Evolutionary conservation across 2,113 vertebrate species (phyloP).

Genomic region (Accipiter cooperii): DNA sequence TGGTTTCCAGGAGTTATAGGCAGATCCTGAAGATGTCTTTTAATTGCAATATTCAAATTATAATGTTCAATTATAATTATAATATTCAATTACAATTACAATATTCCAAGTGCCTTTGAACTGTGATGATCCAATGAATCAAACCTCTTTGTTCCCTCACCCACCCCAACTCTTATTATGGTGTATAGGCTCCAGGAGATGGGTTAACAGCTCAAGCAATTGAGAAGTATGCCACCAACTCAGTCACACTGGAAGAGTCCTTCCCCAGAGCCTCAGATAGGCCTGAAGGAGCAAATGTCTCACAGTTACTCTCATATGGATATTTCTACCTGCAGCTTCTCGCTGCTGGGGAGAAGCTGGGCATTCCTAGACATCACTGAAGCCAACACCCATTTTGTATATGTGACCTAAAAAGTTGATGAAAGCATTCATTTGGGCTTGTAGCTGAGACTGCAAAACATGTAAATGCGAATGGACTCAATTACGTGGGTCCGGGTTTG

Average conservation of each 20-base stretch:
- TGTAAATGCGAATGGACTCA: background rate
- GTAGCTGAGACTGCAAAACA: background rate
- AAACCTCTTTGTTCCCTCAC: slow-evolving; percentile 12
- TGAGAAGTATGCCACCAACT: background rate
- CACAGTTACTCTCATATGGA: background rate
- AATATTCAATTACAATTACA: slow-evolving; percentile 20
- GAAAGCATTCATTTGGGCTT: background rate
- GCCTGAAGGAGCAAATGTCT: background rate
- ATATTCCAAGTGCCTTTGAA: slow-evolving; percentile 29
- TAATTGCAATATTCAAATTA: background rate
- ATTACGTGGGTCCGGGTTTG: background rate
- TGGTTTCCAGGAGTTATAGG: slow-evolving; percentile 7
- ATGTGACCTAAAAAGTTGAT: background rate
- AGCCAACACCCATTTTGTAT: background rate
- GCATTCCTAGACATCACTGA: background rate
- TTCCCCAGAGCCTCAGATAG: background rate
- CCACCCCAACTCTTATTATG: background rate
- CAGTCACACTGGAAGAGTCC: background rate
- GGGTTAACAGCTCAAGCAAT: background rate
- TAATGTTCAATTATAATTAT: background rate
- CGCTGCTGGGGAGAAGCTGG: background rate
- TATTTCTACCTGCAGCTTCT: background rate
- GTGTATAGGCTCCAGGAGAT: background rate
- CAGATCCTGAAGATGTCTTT: background rate
- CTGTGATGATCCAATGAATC: background rate